Percentiles rank a stretch among this genome's conserved stretches.
phyloP scores from a whole-genome alignment of 1,140 invertebrate species.

The Nasonia vitripennis region DNA sequence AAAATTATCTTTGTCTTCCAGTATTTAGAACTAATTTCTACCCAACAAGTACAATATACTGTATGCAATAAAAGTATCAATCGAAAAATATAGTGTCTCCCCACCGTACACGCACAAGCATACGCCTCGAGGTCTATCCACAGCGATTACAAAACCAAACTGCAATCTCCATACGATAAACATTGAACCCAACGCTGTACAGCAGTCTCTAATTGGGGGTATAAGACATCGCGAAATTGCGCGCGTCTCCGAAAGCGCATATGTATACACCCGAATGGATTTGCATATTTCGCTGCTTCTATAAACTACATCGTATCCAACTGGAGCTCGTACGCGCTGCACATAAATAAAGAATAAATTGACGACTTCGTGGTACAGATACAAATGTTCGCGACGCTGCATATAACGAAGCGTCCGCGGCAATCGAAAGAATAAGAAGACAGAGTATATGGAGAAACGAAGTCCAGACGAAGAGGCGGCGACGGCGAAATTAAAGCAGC shows the following conservation, averaged over 20 bases:
- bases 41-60: too few species aligned
- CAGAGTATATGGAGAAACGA: neutral
- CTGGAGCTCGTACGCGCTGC: neutral
- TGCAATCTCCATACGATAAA: too few species aligned
- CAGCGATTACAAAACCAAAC: too few species aligned
- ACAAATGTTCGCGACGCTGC: neutral
- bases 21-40: too few species aligned
- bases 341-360: constrained; percentile 3
- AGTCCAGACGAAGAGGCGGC: neutral
- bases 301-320: neutral
- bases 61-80: too few species aligned
- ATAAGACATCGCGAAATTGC: too few species aligned
- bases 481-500: neutral
- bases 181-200: too few species aligned
- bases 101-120: too few species aligned
- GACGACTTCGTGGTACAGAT: neutral
- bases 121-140: too few species aligned
- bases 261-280: neutral
- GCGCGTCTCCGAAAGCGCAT: neutral
- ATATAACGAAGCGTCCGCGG: neutral
- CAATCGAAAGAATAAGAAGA: neutral
- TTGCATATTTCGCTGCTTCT: constrained; percentile 16
- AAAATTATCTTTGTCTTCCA: too few species aligned
- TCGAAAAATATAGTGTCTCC: too few species aligned
- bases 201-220: too few species aligned